phyloP scores from a whole-genome alignment of 2,888 invertebrate species.

The Rugalucina vietnamica region DNA sequence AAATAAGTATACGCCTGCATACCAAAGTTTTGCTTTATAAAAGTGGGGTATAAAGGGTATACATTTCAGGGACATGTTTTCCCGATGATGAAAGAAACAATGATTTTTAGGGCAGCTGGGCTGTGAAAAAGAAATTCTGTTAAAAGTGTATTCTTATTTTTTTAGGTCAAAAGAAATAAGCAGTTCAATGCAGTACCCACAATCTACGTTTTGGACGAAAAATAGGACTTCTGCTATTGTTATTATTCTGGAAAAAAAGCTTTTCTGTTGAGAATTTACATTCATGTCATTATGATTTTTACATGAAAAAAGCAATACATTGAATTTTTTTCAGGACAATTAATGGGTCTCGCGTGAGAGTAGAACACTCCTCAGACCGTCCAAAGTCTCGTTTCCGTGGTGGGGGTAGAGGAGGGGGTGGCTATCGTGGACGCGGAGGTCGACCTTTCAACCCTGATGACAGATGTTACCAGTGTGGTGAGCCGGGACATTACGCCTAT shows the following conservation, averaged over 20 bases:
- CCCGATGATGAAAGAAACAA: no score
- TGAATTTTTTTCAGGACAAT: conserved; percentile 84
- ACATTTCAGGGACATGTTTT: no score
- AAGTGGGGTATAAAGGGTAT: no score
- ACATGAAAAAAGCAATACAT: background rate
- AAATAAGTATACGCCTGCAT: no score
- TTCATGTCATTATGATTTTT: background rate
- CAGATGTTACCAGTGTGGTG: conserved; percentile 97
- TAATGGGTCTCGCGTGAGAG: conserved; percentile 94
- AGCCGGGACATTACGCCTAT: conserved; percentile 96
- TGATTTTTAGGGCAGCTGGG: no score
- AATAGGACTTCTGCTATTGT: background rate
- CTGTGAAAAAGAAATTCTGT: no score
- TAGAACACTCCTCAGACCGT: conserved; percentile 96
- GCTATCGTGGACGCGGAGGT: conserved; percentile 55
- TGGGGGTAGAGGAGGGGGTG: conserved; percentile 74
- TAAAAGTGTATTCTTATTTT: no score
- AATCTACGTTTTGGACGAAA: no score
- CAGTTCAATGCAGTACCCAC: no score
- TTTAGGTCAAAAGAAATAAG: no score
- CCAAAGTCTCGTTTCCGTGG: conserved; percentile 67
- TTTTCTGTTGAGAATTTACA: background rate
- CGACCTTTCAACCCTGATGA: conserved; percentile 89
- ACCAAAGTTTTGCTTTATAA: no score
- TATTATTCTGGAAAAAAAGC: background rate